These are phyloP conservation scores for Thamnophis sirtalis DNA, from an alignment of 2,113 vertebrate species.

Conservation along the genomic window DNA sequence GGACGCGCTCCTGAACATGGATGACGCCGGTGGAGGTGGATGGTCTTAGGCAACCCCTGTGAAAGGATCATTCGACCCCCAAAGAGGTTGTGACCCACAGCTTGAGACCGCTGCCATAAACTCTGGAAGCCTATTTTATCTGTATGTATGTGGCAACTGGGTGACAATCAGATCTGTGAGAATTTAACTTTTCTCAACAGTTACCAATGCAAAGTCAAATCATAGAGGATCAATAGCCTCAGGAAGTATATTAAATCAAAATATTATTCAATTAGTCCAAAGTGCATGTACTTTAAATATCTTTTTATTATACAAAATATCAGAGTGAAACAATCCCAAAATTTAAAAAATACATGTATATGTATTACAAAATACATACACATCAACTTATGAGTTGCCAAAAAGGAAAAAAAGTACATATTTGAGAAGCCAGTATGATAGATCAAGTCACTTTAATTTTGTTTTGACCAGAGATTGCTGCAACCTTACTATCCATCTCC, in stretches of 20 bases:
- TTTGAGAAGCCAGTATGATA: constrained; percentile 61
- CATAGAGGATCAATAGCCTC: neutral
- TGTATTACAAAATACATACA: constrained; percentile 55
- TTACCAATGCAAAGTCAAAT: neutral
- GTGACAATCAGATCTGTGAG: neutral
- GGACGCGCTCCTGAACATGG: too few species aligned
- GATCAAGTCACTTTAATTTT: constrained; percentile 63
- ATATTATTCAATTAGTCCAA: constrained; percentile 8
- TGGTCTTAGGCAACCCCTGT: too few species aligned
- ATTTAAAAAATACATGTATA: constrained; percentile 26
- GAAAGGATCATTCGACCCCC: too few species aligned
- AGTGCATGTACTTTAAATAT: constrained; percentile 43
- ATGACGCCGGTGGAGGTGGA: too few species aligned
- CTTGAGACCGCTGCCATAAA: neutral
- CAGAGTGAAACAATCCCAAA: constrained; percentile 55
- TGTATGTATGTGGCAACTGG: neutral
- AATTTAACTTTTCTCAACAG: neutral
- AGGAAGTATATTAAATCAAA: constrained; percentile 28
- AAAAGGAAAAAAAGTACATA: constrained; percentile 45
- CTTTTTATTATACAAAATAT: constrained; percentile 69
- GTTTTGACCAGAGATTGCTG: constrained; percentile 60
- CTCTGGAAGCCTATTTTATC: neutral
- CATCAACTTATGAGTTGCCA: constrained; percentile 51
- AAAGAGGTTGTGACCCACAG: too few species aligned
- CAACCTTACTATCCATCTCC: constrained; percentile 42